A percentile compares a stretch with the other conserved stretches of the same genome.
phyloP scores from a whole-genome alignment of 2,113 vertebrate genomes.

The Uropsilus gracilis region DNA sequence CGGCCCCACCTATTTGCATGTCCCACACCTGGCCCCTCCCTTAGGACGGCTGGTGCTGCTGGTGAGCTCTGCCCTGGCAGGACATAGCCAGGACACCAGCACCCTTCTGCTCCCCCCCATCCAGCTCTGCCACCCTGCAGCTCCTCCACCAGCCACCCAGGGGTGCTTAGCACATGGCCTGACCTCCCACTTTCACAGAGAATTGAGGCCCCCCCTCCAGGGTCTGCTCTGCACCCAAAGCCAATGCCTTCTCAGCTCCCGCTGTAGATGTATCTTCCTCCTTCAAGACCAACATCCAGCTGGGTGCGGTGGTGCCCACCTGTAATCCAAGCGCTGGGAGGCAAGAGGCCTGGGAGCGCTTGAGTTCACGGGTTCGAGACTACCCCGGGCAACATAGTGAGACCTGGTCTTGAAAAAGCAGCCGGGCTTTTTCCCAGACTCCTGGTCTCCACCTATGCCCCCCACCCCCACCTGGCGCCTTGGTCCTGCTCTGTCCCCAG shows the following conservation, averaged over 20 bases:
- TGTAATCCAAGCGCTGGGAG: no score
- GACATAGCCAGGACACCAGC: background rate
- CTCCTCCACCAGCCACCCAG: background rate
- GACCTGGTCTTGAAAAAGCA: no score
- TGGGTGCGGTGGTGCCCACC: no score
- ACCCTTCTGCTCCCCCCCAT: background rate
- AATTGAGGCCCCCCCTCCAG: background rate
- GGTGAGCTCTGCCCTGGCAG: background rate
- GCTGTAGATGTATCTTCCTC: no score
- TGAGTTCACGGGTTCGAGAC: no score
- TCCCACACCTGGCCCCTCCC: background rate
- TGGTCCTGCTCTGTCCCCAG: background rate
- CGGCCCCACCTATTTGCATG: background rate
- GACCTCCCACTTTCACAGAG: background rate
- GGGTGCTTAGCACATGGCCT: background rate
- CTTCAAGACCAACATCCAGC: background rate
- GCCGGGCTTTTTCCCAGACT: background rate
- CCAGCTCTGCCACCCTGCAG: fast-evolving
- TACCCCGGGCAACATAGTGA: no score
- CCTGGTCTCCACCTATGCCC: fast-evolving
- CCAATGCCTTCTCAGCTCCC: background rate
- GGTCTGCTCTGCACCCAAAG: background rate
- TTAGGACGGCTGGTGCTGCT: background rate
- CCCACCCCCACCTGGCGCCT: background rate
- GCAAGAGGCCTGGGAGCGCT: no score